A percentile compares a stretch with the other conserved stretches of the same genome.
Evolutionary conservation across 2,888 invertebrate genomes (phyloP).

Genomic region (Torymus aiolomorphi): DNA sequence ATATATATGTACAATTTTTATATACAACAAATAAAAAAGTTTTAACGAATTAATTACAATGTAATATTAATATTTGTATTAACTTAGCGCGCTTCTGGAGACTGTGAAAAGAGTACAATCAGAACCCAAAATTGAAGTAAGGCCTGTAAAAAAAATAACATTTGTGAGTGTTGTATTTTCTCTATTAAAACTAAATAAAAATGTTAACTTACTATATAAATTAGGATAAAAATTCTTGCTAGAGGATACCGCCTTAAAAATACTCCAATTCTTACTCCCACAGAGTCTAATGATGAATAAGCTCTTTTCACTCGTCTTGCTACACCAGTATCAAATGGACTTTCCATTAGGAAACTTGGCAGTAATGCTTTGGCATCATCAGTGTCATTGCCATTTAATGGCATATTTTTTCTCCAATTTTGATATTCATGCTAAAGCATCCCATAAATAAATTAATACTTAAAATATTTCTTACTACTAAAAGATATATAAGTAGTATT

Average conservation of each 20-base stretch:
- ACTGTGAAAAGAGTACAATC: constrained; percentile 71
- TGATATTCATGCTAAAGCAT: constrained; percentile 79
- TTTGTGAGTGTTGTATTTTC: constrained; percentile 15
- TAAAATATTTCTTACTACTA: too few relatives aligned
- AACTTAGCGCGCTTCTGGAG: constrained; percentile 71
- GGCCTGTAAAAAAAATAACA: constrained; percentile 63
- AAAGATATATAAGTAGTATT: too few relatives aligned
- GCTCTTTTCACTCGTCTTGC: constrained; percentile 86
- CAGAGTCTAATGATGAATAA: constrained; percentile 85
- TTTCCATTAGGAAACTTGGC: constrained; percentile 84
- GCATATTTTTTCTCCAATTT: constrained; percentile 77
- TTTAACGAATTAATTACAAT: not conserved
- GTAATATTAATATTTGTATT: not conserved
- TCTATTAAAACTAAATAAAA: constrained; percentile 20
- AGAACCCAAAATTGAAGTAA: constrained; percentile 74
- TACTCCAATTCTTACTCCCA: constrained; percentile 87
- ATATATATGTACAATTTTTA: constrained; percentile 31
- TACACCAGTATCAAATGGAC: constrained; percentile 86
- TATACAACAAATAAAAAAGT: constrained; percentile 15
- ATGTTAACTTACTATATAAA: constrained; percentile 84
- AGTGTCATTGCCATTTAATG: constrained; percentile 80
- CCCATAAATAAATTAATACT: too few relatives aligned
- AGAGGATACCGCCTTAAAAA: constrained; percentile 89
- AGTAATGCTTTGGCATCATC: constrained; percentile 84
- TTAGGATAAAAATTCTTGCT: constrained; percentile 87